These are phyloP conservation scores for Pemphredon lugubris DNA, from an alignment of 2,888 invertebrate species.

Conservation along the genomic window DNA sequence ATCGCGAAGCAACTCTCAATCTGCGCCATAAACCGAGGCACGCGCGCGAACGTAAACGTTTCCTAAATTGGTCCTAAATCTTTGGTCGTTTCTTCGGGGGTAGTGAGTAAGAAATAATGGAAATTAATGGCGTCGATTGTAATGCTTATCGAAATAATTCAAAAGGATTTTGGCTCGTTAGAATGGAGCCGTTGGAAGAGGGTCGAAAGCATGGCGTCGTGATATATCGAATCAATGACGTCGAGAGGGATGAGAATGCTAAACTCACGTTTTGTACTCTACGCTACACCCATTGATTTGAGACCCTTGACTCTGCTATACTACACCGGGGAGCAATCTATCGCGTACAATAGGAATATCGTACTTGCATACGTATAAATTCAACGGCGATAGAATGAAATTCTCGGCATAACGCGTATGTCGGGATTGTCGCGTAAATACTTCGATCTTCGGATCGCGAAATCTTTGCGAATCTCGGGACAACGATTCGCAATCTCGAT, in stretches of 20 bases:
- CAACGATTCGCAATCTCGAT: background rate
- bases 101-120: background rate
- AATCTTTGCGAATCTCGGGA: too few species aligned
- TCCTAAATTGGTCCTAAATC: constrained; percentile 69
- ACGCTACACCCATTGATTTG: constrained; percentile 66
- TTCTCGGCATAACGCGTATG: too few species aligned
- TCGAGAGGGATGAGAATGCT: constrained; percentile 55
- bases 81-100: constrained; percentile 6
- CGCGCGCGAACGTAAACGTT: constrained; percentile 63
- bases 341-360: too few species aligned
- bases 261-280: constrained; percentile 44
- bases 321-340: constrained; percentile 28
- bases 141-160: too few species aligned
- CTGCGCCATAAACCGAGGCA: constrained; percentile 63
- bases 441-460: too few species aligned
- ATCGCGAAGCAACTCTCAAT: constrained; percentile 69
- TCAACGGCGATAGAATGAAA: too few species aligned
- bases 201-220: constrained; percentile 63
- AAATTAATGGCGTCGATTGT: background rate
- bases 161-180: background rate
- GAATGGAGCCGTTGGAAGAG: constrained; percentile 37
- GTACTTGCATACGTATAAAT: too few species aligned
- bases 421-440: too few species aligned
- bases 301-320: constrained; percentile 47
- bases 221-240: constrained; percentile 69